Base-by-base conservation (phyloP, 1,140 invertebrate species). In the Papilio aristodemus region DNA sequence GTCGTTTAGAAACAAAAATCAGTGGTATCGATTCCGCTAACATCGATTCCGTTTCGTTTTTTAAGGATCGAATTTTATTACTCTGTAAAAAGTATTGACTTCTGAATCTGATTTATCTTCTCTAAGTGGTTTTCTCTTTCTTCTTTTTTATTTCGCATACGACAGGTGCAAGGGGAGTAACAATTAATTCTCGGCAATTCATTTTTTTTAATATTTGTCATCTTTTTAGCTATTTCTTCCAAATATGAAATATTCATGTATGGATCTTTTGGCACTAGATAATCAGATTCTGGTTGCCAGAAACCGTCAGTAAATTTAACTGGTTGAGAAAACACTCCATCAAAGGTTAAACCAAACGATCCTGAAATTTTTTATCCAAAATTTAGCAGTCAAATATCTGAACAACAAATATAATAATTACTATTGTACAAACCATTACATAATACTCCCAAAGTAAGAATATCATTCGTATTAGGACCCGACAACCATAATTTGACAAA, bases 271-370 rank as follows among this genome's bases (percentile, higher is more conserved):
- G 90, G 86, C 46, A 84, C 14, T 39, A 88, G 74, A 80, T 79
- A 92, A 69, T 86, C 78, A 60, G 68, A 68, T 14, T 84, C 86
- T 14, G 92, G 89, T 68, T 58, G 69, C 92, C 92, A 93, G 69
- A 74, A 74, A 8, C 78, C 80, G 62, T 86, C 80, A n/a, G 81
- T 71, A 13, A 88, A 81, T 25, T 79, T 78, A 25, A 83, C 85
- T 11, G 92, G 92, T 78, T 93, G 92, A n/a, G 92, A 92, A 85
- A 93, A 91, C 54, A 84, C 73, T 32, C 92, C 84, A 50, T 87
- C 73, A 67, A 89, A 85, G 13, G 79, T 76, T 70, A 93, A 81
- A 43, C 86, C 91, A 85, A 92, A 92, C n/a, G 86, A 80, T 32
- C 91, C 92, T 92, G 68, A 62, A 63, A 73, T 46, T 32, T 54